A percentile compares a stretch with the other conserved stretches of the same genome.
Evolutionary conservation across 2,113 vertebrate genomes (phyloP).

Genomic region (Heloderma charlesbogerti): DNA sequence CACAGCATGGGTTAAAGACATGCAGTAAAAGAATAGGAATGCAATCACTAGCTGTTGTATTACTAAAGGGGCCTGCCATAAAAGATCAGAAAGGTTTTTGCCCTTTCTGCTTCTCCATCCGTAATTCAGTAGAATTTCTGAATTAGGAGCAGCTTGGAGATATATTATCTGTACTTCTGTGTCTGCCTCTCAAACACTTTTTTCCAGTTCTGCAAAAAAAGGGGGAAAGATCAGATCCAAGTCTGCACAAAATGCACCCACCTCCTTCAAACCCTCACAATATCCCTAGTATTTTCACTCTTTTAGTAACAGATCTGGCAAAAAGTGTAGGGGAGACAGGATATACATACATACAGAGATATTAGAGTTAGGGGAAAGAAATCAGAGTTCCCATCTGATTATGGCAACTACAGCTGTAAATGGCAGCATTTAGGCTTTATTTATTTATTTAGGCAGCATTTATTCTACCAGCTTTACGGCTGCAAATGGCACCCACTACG

Average conservation of each 20-base stretch:
- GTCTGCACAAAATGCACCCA: background rate
- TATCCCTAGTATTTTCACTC: too few relatives aligned
- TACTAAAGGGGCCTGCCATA: background rate
- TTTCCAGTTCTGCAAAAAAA: background rate
- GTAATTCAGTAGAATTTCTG: conserved; percentile 6
- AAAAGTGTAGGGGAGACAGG: background rate
- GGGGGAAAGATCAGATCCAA: background rate
- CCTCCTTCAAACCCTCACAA: background rate
- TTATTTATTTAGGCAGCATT: too few relatives aligned
- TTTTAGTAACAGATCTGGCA: background rate
- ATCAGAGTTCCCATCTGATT: background rate
- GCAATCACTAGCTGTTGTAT: background rate
- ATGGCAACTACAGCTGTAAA: too few relatives aligned
- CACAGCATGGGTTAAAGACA: background rate
- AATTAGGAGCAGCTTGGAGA: background rate
- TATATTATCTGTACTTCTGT: background rate
- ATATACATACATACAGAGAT: background rate
- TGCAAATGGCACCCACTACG: too few relatives aligned
- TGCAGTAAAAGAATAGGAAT: background rate
- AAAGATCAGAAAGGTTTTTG: background rate
- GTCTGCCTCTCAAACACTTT: background rate
- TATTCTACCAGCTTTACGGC: too few relatives aligned
- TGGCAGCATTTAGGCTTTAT: too few relatives aligned
- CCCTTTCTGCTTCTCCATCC: conserved; percentile 2
- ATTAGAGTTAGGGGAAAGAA: background rate